Conservation (phyloP, 2,113 vertebrate species). For the Nothobranchius kuhntae region DNA sequence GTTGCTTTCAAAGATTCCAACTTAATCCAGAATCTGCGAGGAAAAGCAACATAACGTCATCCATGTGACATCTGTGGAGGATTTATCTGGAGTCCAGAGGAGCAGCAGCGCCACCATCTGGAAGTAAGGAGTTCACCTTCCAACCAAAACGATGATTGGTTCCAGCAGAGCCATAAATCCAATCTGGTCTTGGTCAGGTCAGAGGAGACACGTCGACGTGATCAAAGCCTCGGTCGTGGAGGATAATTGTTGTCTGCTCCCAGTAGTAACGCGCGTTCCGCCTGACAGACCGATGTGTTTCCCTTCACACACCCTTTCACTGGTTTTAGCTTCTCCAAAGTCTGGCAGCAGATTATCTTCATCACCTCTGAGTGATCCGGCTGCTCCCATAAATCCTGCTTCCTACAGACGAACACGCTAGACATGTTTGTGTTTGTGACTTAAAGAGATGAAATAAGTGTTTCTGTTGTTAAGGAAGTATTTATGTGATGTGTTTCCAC, state of each 20-base stretch:
- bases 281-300: conserved; percentile 4
- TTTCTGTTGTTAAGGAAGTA: conserved; percentile 28
- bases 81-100: background rate
- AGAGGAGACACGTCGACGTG: conserved; percentile 70
- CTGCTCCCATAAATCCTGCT: background rate
- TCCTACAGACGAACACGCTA: background rate
- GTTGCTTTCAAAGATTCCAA: too few species aligned
- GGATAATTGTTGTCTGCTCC: conserved; percentile 70
- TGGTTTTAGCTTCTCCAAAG: background rate
- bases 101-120: conserved; percentile 49
- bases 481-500: conserved; percentile 46
- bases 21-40: too few species aligned
- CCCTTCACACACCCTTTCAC: conserved; percentile 1
- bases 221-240: conserved; percentile 69
- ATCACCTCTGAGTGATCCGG: background rate
- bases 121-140: background rate
- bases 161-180: conserved; percentile 62
- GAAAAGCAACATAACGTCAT: too few species aligned
- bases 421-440: background rate
- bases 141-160: conserved; percentile 47
- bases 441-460: background rate
- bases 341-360: background rate
- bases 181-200: conserved; percentile 63
- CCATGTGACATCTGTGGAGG: too few species aligned
- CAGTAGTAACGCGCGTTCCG: conserved; percentile 4